phyloP scores from a whole-genome alignment of 2,797 vertebrate species.

The Hippopotamyrus pictus region DNA sequence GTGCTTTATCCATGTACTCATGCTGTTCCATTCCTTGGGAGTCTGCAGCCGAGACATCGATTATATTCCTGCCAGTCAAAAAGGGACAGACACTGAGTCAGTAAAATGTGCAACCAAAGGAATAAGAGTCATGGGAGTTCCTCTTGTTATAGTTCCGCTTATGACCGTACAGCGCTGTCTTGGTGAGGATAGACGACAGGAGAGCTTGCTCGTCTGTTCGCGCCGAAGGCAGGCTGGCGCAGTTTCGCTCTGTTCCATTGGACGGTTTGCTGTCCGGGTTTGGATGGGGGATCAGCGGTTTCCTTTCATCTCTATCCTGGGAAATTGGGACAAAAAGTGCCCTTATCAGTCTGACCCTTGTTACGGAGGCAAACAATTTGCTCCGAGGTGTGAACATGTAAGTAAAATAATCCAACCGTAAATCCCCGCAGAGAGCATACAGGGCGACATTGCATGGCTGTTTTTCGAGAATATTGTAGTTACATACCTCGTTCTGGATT shows the following conservation, averaged over 20 bases:
- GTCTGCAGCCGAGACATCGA: constrained; percentile 89
- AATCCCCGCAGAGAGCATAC: neutral
- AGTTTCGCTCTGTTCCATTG: constrained; percentile 76
- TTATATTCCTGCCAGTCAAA: constrained; percentile 75
- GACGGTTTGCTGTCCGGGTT: constrained; percentile 77
- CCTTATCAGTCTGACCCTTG: neutral
- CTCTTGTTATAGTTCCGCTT: neutral
- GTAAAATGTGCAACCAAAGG: neutral
- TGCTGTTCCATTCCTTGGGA: constrained; percentile 95
- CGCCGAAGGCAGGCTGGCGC: constrained; percentile 67
- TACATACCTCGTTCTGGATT: neutral
- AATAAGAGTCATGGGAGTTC: neutral
- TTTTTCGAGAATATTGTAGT: neutral
- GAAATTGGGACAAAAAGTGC: neutral
- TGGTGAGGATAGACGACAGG: constrained; percentile 84
- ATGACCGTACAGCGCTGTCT: constrained; percentile 79
- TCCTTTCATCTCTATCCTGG: constrained; percentile 72
- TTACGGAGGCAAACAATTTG: neutral
- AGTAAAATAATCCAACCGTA: neutral
- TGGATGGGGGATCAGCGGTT: constrained; percentile 73
- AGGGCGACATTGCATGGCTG: neutral
- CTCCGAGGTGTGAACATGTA: neutral
- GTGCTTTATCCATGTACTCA: constrained; percentile 93
- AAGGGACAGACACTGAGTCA: neutral
- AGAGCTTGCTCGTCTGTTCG: constrained; percentile 88